Base-by-base conservation (phyloP, 2,797 vertebrate genomes). In the Acanthornis magna region DNA sequence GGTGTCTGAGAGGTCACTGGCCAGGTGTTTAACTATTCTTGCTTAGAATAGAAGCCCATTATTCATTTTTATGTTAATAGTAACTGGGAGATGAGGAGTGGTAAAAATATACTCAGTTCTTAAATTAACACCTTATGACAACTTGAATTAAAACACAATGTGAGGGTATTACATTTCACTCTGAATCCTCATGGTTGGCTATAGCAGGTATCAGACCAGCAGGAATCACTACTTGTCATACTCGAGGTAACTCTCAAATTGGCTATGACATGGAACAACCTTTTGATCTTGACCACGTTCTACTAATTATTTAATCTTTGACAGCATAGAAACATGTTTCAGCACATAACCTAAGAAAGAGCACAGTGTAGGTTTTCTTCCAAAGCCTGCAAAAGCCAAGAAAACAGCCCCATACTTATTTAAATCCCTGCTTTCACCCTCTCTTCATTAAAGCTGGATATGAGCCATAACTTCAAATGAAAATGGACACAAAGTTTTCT, bases 301-400 rank as follows among this genome's bases (percentile, higher is more conserved):
- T 96, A 87, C 95, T 97, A 97, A 97, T 98, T 97, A 96, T 97
- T 97, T 97, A 96, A 97, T 97, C 91, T 96, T 51, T 96, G 94
- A 97, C 93, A 97, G 95, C 85, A 89, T 51, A 85, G 94, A 96
- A 95, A 72, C 72, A 82, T 66, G 80, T 95, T 96, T 96, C 38
- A 30, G 86, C 70, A 91, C 70, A 95, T 93, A 95, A 91, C 78
- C 48, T 68, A 85, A 91, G 53, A 85, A 91, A 91, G 48, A 80
- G 82, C 87, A 84, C 55, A 79, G 68, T 38, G 4, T 32, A 77
- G 45, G 45, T 95, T 96, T 97, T 95, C 89, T 96, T 90, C 78
- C 5, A 82, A 94, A 96, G 61, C 77, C 55, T 77, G 47, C 71
- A 68, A 80, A 75, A 86, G 9, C 77, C 78, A 83, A 72, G 38